Conservation (phyloP, 2,888 invertebrate genomes). For the Autographa pulchrina region DNA sequence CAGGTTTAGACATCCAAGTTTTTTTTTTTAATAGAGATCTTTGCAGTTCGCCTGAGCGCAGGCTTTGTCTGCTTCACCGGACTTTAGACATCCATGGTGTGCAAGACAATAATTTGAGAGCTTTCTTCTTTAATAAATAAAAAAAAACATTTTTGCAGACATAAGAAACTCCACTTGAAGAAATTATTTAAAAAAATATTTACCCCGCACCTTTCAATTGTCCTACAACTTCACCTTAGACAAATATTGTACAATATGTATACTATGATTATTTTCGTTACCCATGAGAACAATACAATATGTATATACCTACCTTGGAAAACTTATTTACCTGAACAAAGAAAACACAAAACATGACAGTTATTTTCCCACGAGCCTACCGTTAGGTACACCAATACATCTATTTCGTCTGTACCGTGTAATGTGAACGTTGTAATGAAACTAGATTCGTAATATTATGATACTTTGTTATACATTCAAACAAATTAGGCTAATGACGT, state of each 20-base stretch:
- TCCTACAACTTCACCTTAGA: no score
- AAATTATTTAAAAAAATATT: no score
- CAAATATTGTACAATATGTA: not conserved
- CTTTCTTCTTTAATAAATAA: no score
- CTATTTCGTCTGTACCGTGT: not conserved
- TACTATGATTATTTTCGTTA: not conserved
- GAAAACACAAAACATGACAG: not conserved
- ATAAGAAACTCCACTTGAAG: no score
- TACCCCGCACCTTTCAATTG: no score
- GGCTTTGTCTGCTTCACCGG: no score
- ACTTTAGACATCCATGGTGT: no score
- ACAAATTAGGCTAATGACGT: constrained; percentile 4
- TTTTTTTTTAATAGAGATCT: no score
- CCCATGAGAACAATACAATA: not conserved
- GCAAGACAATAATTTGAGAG: no score
- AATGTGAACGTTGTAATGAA: not conserved
- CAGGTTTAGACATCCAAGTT: no score
- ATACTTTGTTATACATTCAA: not conserved
- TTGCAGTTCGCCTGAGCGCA: no score
- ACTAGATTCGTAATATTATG: not conserved
- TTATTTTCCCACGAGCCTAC: not conserved
- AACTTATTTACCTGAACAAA: not conserved
- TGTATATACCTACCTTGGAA: not conserved
- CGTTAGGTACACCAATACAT: not conserved
- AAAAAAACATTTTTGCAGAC: no score